Percentiles rank a stretch among this genome's conserved stretches.
These are phyloP conservation scores for Nephrotoma flavescens DNA, from an alignment of 2,888 invertebrate genomes.

Conservation along the genomic window DNA sequence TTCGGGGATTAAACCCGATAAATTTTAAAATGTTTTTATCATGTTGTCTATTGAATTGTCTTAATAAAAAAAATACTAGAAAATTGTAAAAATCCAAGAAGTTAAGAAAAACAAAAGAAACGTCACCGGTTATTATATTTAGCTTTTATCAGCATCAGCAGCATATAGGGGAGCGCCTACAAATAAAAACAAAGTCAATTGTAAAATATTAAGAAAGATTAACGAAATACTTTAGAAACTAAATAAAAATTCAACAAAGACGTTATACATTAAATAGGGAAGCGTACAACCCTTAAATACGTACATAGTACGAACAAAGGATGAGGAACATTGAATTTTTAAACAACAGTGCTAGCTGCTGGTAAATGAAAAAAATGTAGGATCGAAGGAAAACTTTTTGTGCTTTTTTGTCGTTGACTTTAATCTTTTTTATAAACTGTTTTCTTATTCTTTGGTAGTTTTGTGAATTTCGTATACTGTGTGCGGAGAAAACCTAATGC, in stretches of 20 bases:
- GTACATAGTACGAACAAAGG: background rate
- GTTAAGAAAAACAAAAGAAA: background rate
- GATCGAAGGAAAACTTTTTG: background rate
- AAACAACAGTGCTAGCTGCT: background rate
- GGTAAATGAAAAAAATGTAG: background rate
- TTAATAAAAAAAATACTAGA: background rate
- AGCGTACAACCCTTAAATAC: background rate
- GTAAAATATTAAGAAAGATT: background rate
- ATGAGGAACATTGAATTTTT: background rate
- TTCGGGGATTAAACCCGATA: background rate
- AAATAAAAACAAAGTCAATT: background rate
- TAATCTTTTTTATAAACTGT: background rate
- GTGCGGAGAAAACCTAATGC: background rate
- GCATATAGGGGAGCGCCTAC: background rate
- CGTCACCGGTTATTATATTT: background rate
- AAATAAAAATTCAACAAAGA: background rate
- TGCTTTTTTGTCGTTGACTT: background rate
- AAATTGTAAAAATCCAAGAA: background rate
- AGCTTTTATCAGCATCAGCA: background rate
- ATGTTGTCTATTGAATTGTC: background rate
- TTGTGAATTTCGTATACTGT: background rate
- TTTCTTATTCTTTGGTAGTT: background rate
- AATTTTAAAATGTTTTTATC: background rate
- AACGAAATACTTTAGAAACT: background rate
- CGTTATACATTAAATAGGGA: background rate